Evolutionary conservation across 2,888 invertebrate genomes (phyloP), one percentile per base, ranked within the genome.

Genomic region (Torymus tubicola): DNA sequence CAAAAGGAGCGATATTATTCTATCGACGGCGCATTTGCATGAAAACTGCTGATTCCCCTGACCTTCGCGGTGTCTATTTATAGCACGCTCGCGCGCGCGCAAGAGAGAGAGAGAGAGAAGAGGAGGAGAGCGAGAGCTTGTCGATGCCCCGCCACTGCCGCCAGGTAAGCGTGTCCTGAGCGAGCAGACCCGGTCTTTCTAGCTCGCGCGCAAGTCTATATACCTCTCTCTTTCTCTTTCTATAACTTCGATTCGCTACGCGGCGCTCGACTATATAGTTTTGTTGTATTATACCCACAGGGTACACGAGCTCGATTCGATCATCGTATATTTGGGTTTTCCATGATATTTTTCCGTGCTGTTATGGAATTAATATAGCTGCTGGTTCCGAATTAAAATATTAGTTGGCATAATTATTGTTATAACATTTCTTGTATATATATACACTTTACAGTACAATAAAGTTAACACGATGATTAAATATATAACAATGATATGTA

Each of bases 21-120:
- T 86, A 89, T 88, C 88, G 88, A 87, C 87, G 85, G 83, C 78
- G 85, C 86, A 89, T 89, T 89, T 89, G 89, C 89, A 89, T 89
- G 88, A 89, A 89, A 89, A 89, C 85, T 88, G 87, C 88, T 87
- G 88, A 88, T 89, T 88, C 89, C 86, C 87, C 87, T 88, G 89
- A 89, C 88, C 89, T 89, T 89, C 88, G 87, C 86, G 85, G 81
- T 69, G 67, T 85, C 89, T 89, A 89, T 89, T 88, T 89, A 88
- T 89, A 89, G 87, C 86, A 78, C 84, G 86, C 86, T 85, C 18
- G 57, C 31, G 11, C 21, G 8, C 12, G 55, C 24, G 24, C 16
- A 53, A n/a, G 24, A 68, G 18, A 69, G 57, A n/a, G 67, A 67
- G 58, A 61, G 61, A 61, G 31, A 63, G 63, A 31, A 12, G 50